Percentiles rank a stretch among this genome's conserved stretches.
These are phyloP conservation scores for Sakesphorus luctuosus DNA, from an alignment of 2,113 vertebrate species.

Conservation along the genomic window DNA sequence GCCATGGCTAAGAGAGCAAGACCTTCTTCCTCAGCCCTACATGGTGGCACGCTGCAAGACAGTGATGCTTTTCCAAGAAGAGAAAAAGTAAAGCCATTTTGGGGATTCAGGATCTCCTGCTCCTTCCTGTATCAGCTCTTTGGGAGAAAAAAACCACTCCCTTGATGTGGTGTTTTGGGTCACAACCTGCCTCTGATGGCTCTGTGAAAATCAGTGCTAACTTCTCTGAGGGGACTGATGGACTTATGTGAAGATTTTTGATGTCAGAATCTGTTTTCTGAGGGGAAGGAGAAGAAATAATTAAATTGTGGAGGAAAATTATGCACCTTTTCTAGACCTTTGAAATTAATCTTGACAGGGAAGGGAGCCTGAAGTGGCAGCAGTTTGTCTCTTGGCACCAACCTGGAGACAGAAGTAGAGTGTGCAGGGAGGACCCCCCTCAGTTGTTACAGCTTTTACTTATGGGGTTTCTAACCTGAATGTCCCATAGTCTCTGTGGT, in stretches of 20 bases:
- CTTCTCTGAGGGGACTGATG: background rate
- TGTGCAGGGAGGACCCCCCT: background rate
- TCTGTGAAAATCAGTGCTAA: background rate
- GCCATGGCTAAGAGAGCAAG: background rate
- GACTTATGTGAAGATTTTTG: background rate
- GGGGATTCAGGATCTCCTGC: background rate
- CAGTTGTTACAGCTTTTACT: background rate
- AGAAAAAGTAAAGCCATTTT: background rate
- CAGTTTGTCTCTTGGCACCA: background rate
- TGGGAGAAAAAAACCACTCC: accelerated
- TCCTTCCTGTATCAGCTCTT: background rate
- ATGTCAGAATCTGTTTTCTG: background rate
- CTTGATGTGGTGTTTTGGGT: background rate
- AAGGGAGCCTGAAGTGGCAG: background rate
- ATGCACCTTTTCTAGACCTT: background rate
- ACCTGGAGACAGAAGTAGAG: background rate
- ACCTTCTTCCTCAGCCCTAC: background rate
- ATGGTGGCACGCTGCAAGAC: background rate
- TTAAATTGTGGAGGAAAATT: background rate
- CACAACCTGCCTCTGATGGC: background rate
- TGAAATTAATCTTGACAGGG: background rate
- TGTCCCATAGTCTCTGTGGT: background rate
- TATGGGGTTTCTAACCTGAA: background rate
- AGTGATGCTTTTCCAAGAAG: background rate
- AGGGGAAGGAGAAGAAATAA: background rate